Percentiles rank a stretch among this genome's conserved stretches.
These are phyloP conservation scores for Phoxinus phoxinus DNA, from an alignment of 2,113 vertebrate genomes.

Conservation along the genomic window DNA sequence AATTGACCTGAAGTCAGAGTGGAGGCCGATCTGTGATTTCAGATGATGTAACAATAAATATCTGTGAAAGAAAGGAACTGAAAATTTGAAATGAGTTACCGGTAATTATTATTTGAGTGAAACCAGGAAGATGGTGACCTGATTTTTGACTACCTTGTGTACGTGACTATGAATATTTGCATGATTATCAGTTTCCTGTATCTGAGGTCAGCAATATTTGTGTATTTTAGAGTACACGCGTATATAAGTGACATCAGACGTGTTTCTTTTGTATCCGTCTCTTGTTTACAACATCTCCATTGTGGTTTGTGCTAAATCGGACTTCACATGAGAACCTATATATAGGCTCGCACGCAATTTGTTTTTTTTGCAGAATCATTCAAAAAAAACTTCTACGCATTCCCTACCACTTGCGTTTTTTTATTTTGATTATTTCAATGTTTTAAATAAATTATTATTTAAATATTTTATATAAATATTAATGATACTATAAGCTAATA, in stretches of 20 bases:
- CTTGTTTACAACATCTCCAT: background rate
- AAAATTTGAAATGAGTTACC: background rate
- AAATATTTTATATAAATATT: background rate
- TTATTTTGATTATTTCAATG: background rate
- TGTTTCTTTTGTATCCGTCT: slow-evolving; percentile 3
- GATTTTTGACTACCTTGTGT: background rate
- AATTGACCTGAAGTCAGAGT: background rate
- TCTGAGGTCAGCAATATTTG: slow-evolving; percentile 30
- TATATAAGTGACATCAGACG: slow-evolving; percentile 37
- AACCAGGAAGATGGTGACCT: background rate
- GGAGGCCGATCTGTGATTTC: background rate
- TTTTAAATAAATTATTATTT: background rate
- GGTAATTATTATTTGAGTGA: background rate
- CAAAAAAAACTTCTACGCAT: background rate
- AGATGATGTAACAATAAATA: background rate
- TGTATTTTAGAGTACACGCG: slow-evolving; percentile 30
- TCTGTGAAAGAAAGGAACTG: background rate
- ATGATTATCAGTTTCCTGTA: slow-evolving; percentile 41
- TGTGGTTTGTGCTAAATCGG: background rate
- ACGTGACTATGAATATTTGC: slow-evolving; percentile 42
- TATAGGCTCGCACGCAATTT: background rate
- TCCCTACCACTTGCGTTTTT: background rate
- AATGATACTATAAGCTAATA: background rate
- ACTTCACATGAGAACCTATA: background rate
- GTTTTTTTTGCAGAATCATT: background rate